Evolutionary conservation across 2,113 vertebrate species (phyloP).

Genomic region (Notarius quadriscutis): DNA sequence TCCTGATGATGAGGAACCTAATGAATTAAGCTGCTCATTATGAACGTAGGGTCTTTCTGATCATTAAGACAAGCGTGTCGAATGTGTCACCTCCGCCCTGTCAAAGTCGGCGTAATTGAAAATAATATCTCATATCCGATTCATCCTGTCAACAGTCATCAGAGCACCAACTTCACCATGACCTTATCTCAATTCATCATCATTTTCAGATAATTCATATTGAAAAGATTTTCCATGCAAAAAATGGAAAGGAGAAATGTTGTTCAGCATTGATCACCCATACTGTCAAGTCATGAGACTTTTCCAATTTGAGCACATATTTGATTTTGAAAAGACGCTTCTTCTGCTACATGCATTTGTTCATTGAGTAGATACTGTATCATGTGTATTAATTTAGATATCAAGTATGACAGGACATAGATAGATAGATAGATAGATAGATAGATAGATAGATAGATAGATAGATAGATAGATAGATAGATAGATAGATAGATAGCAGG

Average conservation of each 20-base stretch:
- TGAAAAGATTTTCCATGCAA: slow-evolving; percentile 75
- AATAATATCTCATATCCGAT: slow-evolving; percentile 97
- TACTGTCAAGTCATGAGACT: slow-evolving; percentile 2
- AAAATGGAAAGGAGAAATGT: slow-evolving; percentile 67
- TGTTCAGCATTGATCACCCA: slow-evolving; percentile 59
- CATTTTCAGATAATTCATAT: slow-evolving; percentile 78
- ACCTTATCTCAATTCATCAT: slow-evolving; percentile 93
- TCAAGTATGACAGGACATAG: background rate
- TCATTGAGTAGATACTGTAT: background rate
- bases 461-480: slow-evolving; percentile 37
- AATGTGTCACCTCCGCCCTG: slow-evolving; percentile 86
- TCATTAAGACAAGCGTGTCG: slow-evolving; percentile 81
- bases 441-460: slow-evolving; percentile 25
- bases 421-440: background rate
- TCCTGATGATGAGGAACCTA: slow-evolving; percentile 80
- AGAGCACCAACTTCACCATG: slow-evolving; percentile 71
- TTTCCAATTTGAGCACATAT: slow-evolving; percentile 40
- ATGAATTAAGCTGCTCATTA: slow-evolving; percentile 95
- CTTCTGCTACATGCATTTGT: background rate
- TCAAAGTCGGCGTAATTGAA: slow-evolving; percentile 89
- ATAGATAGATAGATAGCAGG: slow-evolving; percentile 22
- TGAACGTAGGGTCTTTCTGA: slow-evolving; percentile 87
- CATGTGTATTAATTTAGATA: background rate
- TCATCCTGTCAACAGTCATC: slow-evolving; percentile 76
- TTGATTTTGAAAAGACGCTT: slow-evolving; percentile 33